phyloP scores from a whole-genome alignment of 2,113 vertebrate species.

The Beaufortia kweichowensis region DNA sequence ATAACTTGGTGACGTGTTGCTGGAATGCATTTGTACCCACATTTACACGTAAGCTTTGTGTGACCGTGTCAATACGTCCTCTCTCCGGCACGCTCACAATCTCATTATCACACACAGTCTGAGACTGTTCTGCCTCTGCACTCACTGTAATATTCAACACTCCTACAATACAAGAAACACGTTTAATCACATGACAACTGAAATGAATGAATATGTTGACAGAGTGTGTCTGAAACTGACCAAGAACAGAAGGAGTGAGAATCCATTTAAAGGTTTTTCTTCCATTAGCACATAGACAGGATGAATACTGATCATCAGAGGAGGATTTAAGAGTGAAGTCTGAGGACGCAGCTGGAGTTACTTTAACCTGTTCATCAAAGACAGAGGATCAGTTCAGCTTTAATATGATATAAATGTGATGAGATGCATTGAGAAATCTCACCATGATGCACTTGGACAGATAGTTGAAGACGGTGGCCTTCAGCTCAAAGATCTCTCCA shows the following conservation, averaged over 20 bases:
- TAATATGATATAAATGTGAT: background rate
- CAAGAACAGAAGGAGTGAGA: slow-evolving; percentile 67
- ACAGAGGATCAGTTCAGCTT: slow-evolving; percentile 41
- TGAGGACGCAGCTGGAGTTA: slow-evolving; percentile 63
- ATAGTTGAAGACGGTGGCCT: slow-evolving; percentile 84
- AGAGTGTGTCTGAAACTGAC: slow-evolving; percentile 65
- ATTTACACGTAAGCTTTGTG: slow-evolving; percentile 76
- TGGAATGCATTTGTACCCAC: slow-evolving; percentile 61
- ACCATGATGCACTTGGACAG: slow-evolving; percentile 82
- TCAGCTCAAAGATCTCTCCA: slow-evolving; percentile 84
- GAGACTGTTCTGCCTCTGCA: slow-evolving; percentile 73
- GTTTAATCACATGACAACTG: too few species aligned
- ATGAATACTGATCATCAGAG: slow-evolving; percentile 64
- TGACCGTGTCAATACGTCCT: slow-evolving; percentile 72
- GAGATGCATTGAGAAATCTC: background rate
- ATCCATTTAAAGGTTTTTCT: slow-evolving; percentile 73
- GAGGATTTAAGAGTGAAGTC: slow-evolving; percentile 70
- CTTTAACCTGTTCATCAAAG: slow-evolving; percentile 67
- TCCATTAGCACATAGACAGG: slow-evolving; percentile 68
- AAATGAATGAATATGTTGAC: too few species aligned
- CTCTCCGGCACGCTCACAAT: slow-evolving; percentile 69
- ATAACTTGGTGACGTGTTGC: background rate
- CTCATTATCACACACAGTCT: slow-evolving; percentile 69
- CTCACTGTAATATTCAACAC: slow-evolving; percentile 74
- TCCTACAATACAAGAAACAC: slow-evolving; percentile 62